Base-by-base conservation (phyloP, 2,113 vertebrate genomes). In the Megalops atlanticus region DNA sequence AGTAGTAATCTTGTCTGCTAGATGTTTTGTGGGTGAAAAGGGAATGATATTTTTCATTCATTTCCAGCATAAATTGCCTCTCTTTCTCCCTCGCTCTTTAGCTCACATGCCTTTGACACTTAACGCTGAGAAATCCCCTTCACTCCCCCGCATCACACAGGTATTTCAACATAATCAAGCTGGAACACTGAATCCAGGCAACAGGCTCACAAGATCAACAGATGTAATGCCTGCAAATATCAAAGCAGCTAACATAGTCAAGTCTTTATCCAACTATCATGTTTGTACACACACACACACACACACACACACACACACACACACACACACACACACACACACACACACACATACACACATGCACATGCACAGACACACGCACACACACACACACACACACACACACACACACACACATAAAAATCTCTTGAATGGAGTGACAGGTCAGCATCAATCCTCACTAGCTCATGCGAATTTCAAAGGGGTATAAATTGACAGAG, bases 251-350 rank as follows among this genome's bases (percentile, higher is more conserved):
- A n/a, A n/a, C n/a, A n/a, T n/a, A n/a, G n/a, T n/a, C n/a, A n/a
- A n/a, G n/a, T n/a, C n/a, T n/a, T n/a, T n/a, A n/a, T n/a, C n/a
- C n/a, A n/a, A n/a, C n/a, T n/a, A n/a, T n/a, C n/a, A n/a, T n/a
- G n/a, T n/a, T 8, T 38, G 45, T 54, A 80, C 78, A 47, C 58
- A 64, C 78, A 41, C 77, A 79, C 69, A 7, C 24, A 71, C 69
- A 71, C 2, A n/a, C 69, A n/a, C 4, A n/a, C 69, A 71, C 24
- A 71, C 69, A 27, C 2, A 71, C 69, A 71, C 24, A 71, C 69
- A 71, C 69, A 71, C 69, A 71, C 69, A n/a, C 69, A 71, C 45
- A 49, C 45, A 47, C 45, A 49, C 45, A 49, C 45, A 47, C 45
- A 16, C 45, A 49, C 45, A 49, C 45, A n/a, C n/a, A n/a, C n/a